A percentile compares a stretch with the other conserved stretches of the same genome.
Conservation (phyloP, 2,113 vertebrate genomes). For the Hippocampus zosterae region DNA sequence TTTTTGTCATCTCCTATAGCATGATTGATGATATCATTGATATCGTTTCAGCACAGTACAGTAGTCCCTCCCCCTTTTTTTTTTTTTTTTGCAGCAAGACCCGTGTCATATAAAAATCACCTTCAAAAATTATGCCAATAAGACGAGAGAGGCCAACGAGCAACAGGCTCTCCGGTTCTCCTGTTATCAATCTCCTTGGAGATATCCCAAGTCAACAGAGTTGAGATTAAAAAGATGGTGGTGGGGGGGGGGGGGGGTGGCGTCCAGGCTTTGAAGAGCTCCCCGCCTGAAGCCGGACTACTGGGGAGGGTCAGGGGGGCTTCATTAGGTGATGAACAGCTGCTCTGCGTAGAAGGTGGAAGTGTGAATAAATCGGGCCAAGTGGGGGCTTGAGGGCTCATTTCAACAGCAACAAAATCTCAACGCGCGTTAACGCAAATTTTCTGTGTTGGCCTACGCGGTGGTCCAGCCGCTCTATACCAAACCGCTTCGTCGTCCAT, state of each 20-base stretch:
- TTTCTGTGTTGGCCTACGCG: too few species aligned
- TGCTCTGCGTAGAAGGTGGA: constrained; percentile 65
- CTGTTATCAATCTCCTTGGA: not conserved
- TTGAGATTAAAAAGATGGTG: not conserved
- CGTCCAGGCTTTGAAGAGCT: constrained; percentile 4
- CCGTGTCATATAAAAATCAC: too few species aligned
- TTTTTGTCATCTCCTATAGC: not conserved
- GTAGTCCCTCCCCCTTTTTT: too few species aligned
- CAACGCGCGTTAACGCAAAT: too few species aligned
- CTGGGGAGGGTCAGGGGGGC: constrained; percentile 17
- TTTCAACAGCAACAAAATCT: too few species aligned
- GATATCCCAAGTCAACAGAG: not conserved
- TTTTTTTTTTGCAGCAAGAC: too few species aligned
- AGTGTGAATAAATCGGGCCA: constrained; percentile 31
- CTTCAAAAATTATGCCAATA: not conserved
- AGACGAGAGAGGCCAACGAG: not conserved
- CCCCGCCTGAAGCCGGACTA: constrained; percentile 16
- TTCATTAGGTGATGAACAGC: constrained; percentile 51
- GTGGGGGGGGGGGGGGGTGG: too few species aligned
- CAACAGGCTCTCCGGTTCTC: not conserved
- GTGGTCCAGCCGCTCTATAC: too few species aligned
- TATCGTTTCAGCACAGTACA: too few species aligned
- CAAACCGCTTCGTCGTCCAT: too few species aligned
- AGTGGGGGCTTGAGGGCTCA: constrained; percentile 59
- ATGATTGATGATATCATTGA: too few species aligned